A percentile compares a stretch with the other conserved stretches of the same genome.
Conservation (phyloP, 2,113 vertebrate species). For the Dromas ardeola region DNA sequence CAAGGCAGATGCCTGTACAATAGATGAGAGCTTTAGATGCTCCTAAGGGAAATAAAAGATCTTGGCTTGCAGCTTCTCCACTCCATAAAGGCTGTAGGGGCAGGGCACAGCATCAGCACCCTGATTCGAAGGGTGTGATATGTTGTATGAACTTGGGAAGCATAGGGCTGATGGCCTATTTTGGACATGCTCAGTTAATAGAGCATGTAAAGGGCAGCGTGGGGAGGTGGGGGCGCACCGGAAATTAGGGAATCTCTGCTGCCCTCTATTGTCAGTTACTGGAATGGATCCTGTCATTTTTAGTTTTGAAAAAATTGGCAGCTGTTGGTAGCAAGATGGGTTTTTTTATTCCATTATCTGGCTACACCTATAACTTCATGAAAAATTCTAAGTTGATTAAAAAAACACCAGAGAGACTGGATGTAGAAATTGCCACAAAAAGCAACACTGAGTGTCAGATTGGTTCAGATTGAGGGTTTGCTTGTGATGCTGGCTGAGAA, state of each 20-base stretch:
- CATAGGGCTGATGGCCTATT: rapidly evolving
- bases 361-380: background rate
- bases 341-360: background rate
- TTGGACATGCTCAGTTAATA: background rate
- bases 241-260: background rate
- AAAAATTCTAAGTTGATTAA: background rate
- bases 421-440: background rate
- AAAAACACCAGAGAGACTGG: background rate
- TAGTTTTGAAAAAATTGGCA: background rate
- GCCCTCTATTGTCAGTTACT: background rate
- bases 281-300: background rate
- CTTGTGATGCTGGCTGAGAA: background rate
- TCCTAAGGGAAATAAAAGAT: background rate
- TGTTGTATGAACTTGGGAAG: background rate
- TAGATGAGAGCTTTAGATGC: background rate
- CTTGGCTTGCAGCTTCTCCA: background rate
- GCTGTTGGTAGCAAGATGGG: background rate
- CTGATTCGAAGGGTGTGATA: rapidly evolving
- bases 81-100: background rate
- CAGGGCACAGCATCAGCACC: background rate
- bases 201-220: too few species aligned
- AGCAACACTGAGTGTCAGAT: background rate
- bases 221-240: too few species aligned
- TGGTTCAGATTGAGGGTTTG: background rate
- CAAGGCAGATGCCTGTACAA: background rate